Percentiles rank a stretch among this genome's conserved stretches.
phyloP scores from a whole-genome alignment of 2,797 vertebrate species.

The Moxostoma hubbsi region DNA sequence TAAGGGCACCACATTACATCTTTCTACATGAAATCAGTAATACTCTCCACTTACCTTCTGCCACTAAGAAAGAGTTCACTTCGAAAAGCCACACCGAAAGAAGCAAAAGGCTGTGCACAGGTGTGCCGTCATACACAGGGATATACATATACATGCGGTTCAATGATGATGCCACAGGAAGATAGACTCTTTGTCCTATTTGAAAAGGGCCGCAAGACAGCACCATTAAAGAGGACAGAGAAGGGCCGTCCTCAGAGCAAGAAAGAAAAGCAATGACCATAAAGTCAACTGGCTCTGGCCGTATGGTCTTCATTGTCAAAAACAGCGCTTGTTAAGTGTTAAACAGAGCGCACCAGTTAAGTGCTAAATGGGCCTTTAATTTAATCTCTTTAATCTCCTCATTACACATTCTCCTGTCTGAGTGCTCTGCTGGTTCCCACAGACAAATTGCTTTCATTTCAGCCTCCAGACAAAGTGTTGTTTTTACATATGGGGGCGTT shows the following conservation, averaged over 20 bases:
- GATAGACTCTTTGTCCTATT: conserved; percentile 45
- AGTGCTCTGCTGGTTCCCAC: conserved; percentile 80
- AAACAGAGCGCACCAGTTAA: conserved; percentile 71
- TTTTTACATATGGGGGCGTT: conserved; percentile 72
- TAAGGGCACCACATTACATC: not conserved
- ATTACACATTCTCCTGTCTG: conserved; percentile 82
- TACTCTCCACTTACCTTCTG: conserved; percentile 14
- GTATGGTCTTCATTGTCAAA: conserved; percentile 72
- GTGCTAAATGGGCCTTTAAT: conserved; percentile 74
- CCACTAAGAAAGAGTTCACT: not conserved
- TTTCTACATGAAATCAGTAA: not conserved
- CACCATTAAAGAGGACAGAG: conserved; percentile 47
- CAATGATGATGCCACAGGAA: conserved; percentile 44
- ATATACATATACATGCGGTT: conserved; percentile 51
- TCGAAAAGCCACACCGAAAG: not conserved
- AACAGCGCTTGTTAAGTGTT: conserved; percentile 71
- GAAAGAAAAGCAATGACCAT: conserved; percentile 76
- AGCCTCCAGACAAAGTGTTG: conserved; percentile 58
- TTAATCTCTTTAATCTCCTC: conserved; percentile 78
- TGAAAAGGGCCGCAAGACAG: conserved; percentile 49
- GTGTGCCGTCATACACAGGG: conserved; percentile 42
- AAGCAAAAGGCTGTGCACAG: conserved; percentile 27
- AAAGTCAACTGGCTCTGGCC: conserved; percentile 73
- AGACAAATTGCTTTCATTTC: conserved; percentile 74
- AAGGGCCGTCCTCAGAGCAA: conserved; percentile 43